Base-by-base conservation (phyloP, 2,888 invertebrate genomes). In the Drosophila pseudotakahashii region DNA sequence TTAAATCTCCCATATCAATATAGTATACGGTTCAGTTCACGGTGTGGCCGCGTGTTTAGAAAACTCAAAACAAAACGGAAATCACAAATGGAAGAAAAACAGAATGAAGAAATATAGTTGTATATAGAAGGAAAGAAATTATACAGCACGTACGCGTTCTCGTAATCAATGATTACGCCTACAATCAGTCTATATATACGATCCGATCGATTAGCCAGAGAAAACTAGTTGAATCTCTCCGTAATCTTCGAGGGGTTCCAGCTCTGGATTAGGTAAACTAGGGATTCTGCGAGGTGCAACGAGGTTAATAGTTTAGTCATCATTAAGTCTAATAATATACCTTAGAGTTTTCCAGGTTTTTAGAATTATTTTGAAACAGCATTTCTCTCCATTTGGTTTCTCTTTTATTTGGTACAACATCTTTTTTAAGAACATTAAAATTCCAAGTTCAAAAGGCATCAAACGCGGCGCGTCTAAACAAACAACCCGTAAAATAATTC, bases 21-120 rank as follows among this genome's bases (percentile, higher is more conserved):
- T 16, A 41, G 14, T 54, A 55, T 44, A 42, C 26, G 37, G 2
- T 30, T 26, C 48, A 52, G 64, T 67, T 42, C 81, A 85, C 79
- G 88, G 77, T 57, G 52, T 61, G 57, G 26, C 72, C 79, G 81
- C 78, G 79, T 84, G 89, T 87, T 84, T 84, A 84, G 79, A 81
- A 81, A 81, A 71, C 36, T 32, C 53, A 62, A 73, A 78, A 71
- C 77, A 78, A 84, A 86, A 77, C 73, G 75, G 71, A 78, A 62
- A 77, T 61, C 67, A 71, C 34, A 47, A 60, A 76, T 71, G 60
- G 57, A 39, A 68, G 53, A 41, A 47, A 79, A 68, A 23, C 26
- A 66, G 60, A 71, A 44, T n/a, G 63, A 36, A 42, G 55, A 47
- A 68, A 48, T 48, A 34, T 30, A 69, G 57, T 39, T 37, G 70